Base-by-base conservation (phyloP, 2,888 invertebrate genomes). In the Diarsia brunnea region DNA sequence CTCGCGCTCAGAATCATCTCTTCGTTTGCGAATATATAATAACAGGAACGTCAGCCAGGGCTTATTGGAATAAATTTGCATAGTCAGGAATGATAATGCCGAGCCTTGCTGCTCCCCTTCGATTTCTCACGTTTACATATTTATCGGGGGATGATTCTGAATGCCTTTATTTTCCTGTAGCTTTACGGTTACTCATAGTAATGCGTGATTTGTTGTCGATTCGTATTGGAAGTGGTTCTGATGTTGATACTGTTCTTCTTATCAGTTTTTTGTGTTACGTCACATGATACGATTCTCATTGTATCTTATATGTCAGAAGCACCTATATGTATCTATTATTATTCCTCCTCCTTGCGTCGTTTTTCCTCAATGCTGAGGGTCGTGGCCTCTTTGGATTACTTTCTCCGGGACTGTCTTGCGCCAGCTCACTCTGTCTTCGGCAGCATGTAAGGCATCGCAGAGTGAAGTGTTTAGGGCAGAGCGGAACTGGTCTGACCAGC, bases 11-110 rank as follows among this genome's bases (percentile, higher is more conserved):
- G 94, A 95, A 96, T 96, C 95, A 96, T 96, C 96, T 95, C 94
- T 94, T 95, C 95, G 95, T 95, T 96, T 95, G 94, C 94, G 96
- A 95, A 96, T 96, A 95, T 95, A 96, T 96, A 95, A 96, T 96
- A 96, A 95, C 95, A 94, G 92, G 91, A 92, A 92, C 92, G 92
- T 90, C 91, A 92, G 92, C 92, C 82, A 91, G 90, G 93, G 94
- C 95, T 96, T 96, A 96, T 96, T 96, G 96, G 95, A 96, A 96
- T 96, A 96, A 95, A 96, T 96, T 96, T 96, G 95, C 96, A 96
- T 96, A 94, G 92, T 91, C 89, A 93, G 91, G 91, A 92, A 94
- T 94, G 94, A 94, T 95, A 95, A 95, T 95, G 93, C 88, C 91
- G 89, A 85, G 87, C 75, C 89, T 87, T 90, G 91, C 90, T 90